Conservation (phyloP, 2,797 vertebrate genomes). For the Rachycentron canadum region DNA sequence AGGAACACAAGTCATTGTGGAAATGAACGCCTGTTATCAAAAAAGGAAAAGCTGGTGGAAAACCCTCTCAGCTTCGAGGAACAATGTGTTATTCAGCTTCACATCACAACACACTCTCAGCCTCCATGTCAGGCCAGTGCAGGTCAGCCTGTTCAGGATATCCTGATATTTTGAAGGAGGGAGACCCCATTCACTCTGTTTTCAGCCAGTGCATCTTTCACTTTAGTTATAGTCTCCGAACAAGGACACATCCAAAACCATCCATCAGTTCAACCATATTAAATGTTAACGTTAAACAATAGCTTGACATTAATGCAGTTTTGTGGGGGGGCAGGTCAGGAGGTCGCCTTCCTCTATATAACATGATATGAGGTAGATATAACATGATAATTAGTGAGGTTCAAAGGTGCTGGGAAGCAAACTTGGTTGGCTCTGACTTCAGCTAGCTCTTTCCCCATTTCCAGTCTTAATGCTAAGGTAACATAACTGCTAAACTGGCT, state of each 20-base stretch:
- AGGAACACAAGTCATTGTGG: constrained; percentile 31
- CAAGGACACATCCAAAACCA: not conserved
- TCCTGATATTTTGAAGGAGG: constrained; percentile 55
- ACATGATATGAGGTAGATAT: too few relatives aligned
- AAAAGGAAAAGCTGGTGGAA: constrained; percentile 60
- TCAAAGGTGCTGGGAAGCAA: too few relatives aligned
- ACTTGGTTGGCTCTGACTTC: too few relatives aligned
- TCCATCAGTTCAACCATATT: too few relatives aligned
- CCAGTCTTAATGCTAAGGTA: too few relatives aligned
- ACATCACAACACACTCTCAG: constrained; percentile 40
- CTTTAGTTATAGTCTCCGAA: not conserved
- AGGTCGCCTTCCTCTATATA: too few relatives aligned
- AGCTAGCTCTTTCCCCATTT: too few relatives aligned
- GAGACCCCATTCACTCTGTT: constrained; percentile 35
- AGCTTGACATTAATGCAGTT: too few relatives aligned
- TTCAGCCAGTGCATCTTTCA: not conserved
- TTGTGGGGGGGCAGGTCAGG: too few relatives aligned
- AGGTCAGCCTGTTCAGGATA: constrained; percentile 57
- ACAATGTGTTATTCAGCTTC: constrained; percentile 67
- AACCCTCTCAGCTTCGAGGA: constrained; percentile 38
- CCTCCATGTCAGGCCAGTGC: constrained; percentile 31
- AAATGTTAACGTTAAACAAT: too few relatives aligned
- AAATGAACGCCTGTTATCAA: constrained; percentile 17
- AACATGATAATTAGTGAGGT: too few relatives aligned
- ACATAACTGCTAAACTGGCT: too few relatives aligned